These are phyloP conservation scores for Chloroceryle amazona DNA, from an alignment of 2,797 vertebrate genomes.

Conservation along the genomic window DNA sequence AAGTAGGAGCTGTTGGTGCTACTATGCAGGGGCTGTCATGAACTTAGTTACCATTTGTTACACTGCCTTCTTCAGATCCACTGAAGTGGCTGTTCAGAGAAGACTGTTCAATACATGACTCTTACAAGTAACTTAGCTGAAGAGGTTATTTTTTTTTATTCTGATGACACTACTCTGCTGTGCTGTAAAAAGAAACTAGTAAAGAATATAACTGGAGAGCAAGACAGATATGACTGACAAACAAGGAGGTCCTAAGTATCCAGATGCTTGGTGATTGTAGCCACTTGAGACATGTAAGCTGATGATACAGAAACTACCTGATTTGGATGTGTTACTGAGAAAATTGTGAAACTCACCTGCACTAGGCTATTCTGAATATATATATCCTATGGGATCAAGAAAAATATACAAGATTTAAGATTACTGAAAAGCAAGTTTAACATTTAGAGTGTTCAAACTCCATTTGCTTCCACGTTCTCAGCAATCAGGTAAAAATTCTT, in stretches of 20 bases:
- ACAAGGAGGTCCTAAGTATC: not conserved
- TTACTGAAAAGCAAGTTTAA: not conserved
- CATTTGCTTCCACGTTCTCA: not conserved
- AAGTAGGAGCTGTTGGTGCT: not conserved
- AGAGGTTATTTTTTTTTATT: not conserved
- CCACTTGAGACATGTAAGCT: not conserved
- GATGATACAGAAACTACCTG: not conserved
- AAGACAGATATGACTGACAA: not conserved
- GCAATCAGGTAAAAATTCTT: not conserved
- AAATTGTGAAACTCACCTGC: not conserved
- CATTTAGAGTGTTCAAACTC: not conserved
- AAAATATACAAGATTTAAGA: not conserved
- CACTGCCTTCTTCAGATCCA: not conserved
- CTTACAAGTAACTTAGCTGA: not conserved
- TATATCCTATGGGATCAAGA: not conserved
- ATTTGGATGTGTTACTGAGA: not conserved
- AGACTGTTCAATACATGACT: not conserved
- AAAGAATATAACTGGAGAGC: not conserved
- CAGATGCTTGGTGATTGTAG: not conserved
- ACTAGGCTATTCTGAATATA: not conserved
- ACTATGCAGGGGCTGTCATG: not conserved
- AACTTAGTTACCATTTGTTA: not conserved
- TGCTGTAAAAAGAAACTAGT: not conserved
- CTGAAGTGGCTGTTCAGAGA: not conserved
- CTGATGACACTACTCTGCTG: not conserved